A percentile compares a stretch with the other conserved stretches of the same genome.
Evolutionary conservation across 2,888 invertebrate genomes (phyloP).

Genomic region (Drosophila eohydei): DNA sequence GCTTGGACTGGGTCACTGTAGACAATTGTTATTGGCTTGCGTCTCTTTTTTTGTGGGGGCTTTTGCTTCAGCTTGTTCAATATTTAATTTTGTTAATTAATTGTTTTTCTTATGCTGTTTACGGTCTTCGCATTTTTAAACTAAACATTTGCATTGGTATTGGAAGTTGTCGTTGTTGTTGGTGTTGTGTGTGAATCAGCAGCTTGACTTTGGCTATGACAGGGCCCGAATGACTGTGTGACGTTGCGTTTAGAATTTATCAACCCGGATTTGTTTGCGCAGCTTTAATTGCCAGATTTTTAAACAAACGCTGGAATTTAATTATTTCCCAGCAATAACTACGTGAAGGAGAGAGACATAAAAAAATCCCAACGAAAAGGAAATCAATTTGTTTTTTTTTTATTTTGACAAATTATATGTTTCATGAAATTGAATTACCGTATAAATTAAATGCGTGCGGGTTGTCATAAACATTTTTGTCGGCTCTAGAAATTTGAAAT

Average conservation of each 20-base stretch:
- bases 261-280: conserved; percentile 61
- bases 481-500: conserved; percentile 22
- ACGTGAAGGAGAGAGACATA: conserved; percentile 1
- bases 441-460: conserved; percentile 26
- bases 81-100: conserved; percentile 55
- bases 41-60: conserved; percentile 1
- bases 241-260: conserved; percentile 44
- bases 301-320: conserved; percentile 48
- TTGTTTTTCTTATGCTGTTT: conserved; percentile 40
- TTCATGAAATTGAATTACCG: conserved; percentile 49
- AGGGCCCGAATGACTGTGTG: conserved; percentile 42
- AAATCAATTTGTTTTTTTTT: neutral
- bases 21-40: neutral
- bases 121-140: conserved; percentile 26
- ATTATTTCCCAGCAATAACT: conserved; percentile 48
- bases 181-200: conserved; percentile 37
- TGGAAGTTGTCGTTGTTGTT: conserved; percentile 5
- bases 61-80: conserved; percentile 35
- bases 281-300: conserved; percentile 53
- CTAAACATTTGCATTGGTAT: conserved; percentile 8
- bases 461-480: conserved; percentile 29
- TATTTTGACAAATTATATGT: conserved; percentile 56
- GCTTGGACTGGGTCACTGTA: neutral
- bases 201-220: conserved; percentile 30
- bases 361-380: conserved; percentile 24